Conservation (phyloP, 2,797 vertebrate genomes). For the Xyrichtys novacula region DNA sequence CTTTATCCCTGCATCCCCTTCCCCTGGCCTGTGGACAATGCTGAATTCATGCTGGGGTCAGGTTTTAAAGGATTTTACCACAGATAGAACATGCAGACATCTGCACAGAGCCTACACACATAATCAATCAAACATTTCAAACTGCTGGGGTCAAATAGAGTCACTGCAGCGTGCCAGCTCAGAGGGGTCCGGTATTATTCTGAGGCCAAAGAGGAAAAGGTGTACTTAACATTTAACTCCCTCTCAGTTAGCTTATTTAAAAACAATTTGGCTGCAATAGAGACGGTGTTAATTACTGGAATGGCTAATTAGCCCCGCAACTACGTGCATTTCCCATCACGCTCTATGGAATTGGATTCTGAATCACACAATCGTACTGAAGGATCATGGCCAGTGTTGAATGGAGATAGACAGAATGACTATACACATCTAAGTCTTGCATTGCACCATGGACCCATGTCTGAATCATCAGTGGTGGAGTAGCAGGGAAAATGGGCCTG, state of each 20-base stretch:
- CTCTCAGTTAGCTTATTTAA: slow-evolving; percentile 42
- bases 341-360: slow-evolving; percentile 58
- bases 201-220: slow-evolving; percentile 21
- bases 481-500: slow-evolving; percentile 63
- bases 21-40: slow-evolving; percentile 67
- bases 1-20: slow-evolving; percentile 74
- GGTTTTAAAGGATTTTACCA: slow-evolving; percentile 71
- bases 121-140: slow-evolving; percentile 68
- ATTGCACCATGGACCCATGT: slow-evolving; percentile 68
- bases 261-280: slow-evolving; percentile 36
- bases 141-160: slow-evolving; percentile 41
- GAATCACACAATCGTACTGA: slow-evolving; percentile 54
- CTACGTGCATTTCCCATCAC: slow-evolving; percentile 51
- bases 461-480: slow-evolving; percentile 70
- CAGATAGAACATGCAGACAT: slow-evolving; percentile 63
- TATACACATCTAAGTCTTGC: slow-evolving; percentile 54
- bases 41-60: slow-evolving; percentile 74
- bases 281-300: slow-evolving; percentile 55
- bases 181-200: slow-evolving; percentile 11
- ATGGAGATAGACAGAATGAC: slow-evolving; percentile 56
- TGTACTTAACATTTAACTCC: slow-evolving; percentile 36
- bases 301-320: slow-evolving; percentile 55
- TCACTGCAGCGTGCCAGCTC: slow-evolving; percentile 25
- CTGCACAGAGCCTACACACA: slow-evolving; percentile 45
- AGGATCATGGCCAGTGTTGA: slow-evolving; percentile 46